Percentiles rank a stretch among this genome's conserved stretches.
These are phyloP conservation scores for Acinonyx jubatus DNA, from an alignment of 2,113 vertebrate species.

Conservation along the genomic window DNA sequence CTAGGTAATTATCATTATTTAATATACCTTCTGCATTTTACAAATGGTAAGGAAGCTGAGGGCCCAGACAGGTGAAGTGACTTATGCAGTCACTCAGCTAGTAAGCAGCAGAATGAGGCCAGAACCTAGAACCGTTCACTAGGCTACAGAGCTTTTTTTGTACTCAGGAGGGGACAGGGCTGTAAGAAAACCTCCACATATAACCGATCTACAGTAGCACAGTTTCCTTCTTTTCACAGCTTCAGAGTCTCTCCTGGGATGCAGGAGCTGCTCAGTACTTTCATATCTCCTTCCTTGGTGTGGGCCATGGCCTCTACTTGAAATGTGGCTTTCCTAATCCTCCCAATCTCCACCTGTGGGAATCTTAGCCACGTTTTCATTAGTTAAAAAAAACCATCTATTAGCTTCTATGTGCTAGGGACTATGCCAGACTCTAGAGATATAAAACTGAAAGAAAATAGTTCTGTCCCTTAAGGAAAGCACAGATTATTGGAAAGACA, in stretches of 20 bases:
- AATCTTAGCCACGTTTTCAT: background rate
- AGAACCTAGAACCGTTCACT: background rate
- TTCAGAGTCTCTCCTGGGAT: background rate
- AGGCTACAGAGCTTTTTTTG: background rate
- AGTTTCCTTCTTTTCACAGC: background rate
- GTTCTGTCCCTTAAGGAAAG: background rate
- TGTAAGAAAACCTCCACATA: background rate
- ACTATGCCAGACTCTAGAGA: background rate
- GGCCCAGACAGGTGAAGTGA: background rate
- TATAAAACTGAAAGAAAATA: background rate
- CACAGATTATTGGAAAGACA: background rate
- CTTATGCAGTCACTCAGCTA: background rate
- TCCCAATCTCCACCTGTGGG: background rate
- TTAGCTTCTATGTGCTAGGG: background rate
- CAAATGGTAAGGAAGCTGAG: constrained; percentile 11
- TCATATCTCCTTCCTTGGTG: background rate
- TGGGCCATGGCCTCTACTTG: background rate
- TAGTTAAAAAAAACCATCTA: background rate
- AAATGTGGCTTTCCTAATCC: background rate
- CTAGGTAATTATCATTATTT: background rate
- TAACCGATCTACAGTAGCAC: background rate
- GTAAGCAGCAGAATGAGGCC: background rate
- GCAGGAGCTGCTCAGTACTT: background rate
- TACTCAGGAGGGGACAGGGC: background rate
- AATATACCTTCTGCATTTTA: constrained; percentile 27